Base-by-base conservation (phyloP, 2,113 vertebrate species). In the Lagopus muta region DNA sequence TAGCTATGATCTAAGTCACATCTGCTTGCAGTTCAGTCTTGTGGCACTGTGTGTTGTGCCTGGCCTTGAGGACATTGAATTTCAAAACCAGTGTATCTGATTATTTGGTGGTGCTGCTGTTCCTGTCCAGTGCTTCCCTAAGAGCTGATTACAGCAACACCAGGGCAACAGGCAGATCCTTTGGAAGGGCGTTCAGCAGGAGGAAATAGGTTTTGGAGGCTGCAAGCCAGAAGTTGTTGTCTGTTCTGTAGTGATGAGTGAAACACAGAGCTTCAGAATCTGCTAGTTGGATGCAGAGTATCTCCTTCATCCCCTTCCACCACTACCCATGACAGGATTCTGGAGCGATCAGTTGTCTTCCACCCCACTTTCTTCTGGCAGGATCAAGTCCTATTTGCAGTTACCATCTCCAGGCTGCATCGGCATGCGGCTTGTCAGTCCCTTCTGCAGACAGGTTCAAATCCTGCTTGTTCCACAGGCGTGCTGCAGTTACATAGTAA, bases 161-260 rank as follows among this genome's bases (percentile, higher is more conserved):
- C 40, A 45, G 66, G 22, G n/a, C 32, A 70, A 45, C 45, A 86
- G 55, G 22, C 17, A 58, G 15, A 24, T 82, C 30, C 62, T 58
- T 65, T 70, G 78, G 60, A 71, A 82, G 50, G 62, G 70, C 32
- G 2, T 58, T 85, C 24, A 77, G 55, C 55, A 40, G 78, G 11
- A 77, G 64, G 72, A 74, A 64, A 20, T 13, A 52, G 43, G 25
- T 82, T 71, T 7, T 60, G 60, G 79, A 81, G 34, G 43, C 30
- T 2, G 3, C 55, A 71, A 55, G 34, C 47, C 60, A 48, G 8
- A 89, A 40, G 38, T 5, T 66, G 7, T 57, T 92, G 42, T 14
- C 71, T 89, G 14, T 89, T 95, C 64, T 83, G 21, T 45, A n/a
- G 52, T 77, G 55, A 20, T 60, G 61, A 81, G 34, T 24, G 55